Conservation (phyloP, 1,140 invertebrate species). For the Heliconius himera region DNA sequence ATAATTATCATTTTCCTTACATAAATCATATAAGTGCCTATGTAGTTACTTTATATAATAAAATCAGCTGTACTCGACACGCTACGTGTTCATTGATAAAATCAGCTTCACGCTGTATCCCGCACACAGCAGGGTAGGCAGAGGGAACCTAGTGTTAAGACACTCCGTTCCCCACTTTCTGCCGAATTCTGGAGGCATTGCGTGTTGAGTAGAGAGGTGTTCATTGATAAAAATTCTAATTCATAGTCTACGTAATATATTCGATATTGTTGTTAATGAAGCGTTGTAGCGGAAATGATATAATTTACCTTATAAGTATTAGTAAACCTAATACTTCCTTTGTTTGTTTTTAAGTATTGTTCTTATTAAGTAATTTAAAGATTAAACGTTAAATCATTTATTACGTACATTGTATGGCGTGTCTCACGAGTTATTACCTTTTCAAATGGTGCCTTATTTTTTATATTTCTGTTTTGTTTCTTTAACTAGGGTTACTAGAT, state of each 20-base stretch:
- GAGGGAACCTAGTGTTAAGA: too few relatives aligned
- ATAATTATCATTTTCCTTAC: background rate
- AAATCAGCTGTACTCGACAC: background rate
- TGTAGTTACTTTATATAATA: background rate
- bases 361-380: constrained; percentile 47
- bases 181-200: too few relatives aligned
- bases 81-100: constrained; percentile 5
- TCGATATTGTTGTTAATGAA: constrained; percentile 27
- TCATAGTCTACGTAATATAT: constrained; percentile 24
- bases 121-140: too few relatives aligned
- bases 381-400: constrained; percentile 40
- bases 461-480: background rate
- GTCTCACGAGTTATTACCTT: background rate
- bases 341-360: constrained; percentile 62
- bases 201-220: background rate
- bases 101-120: background rate
- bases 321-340: constrained; percentile 52
- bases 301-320: constrained; percentile 46
- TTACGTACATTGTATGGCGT: constrained; percentile 46
- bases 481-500: too few relatives aligned
- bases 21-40: background rate
- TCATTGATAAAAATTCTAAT: constrained; percentile 5
- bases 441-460: background rate
- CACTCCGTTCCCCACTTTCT: too few relatives aligned
- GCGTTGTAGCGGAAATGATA: constrained; percentile 46